Evolutionary conservation across 2,888 invertebrate genomes (phyloP).

Genomic region (Mesorhabditis spiculigera): DNA sequence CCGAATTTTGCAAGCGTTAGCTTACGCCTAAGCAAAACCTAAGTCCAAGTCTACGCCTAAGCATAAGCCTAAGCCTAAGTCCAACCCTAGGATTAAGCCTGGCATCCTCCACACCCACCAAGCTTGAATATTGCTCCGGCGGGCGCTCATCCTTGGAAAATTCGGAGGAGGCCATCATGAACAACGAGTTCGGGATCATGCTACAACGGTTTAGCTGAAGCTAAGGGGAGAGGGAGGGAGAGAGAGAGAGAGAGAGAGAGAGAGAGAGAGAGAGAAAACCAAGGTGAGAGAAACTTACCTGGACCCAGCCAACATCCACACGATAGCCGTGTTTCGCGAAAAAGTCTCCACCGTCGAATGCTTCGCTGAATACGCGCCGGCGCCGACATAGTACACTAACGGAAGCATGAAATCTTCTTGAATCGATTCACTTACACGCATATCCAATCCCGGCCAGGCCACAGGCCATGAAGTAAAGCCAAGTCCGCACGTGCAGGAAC

Average conservation of each 20-base stretch:
- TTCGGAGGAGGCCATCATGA: not conserved
- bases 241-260: too few species aligned
- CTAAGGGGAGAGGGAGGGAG: not conserved
- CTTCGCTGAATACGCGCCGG: slow-evolving; percentile 3
- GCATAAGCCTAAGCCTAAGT: too few species aligned
- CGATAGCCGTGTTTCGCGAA: slow-evolving; percentile 6
- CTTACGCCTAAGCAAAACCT: too few species aligned
- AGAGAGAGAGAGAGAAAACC: too few species aligned
- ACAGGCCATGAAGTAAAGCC: not conserved
- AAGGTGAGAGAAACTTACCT: not conserved
- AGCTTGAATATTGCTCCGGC: too few species aligned
- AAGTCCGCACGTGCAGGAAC: not conserved
- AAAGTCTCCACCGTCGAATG: not conserved
- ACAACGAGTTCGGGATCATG: not conserved
- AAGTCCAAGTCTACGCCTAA: too few species aligned
- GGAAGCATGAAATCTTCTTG: not conserved
- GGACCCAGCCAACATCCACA: not conserved
- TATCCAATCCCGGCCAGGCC: not conserved
- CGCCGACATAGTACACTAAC: slow-evolving; percentile 1
- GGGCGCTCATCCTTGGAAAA: not conserved
- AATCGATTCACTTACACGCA: not conserved
- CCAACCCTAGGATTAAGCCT: too few species aligned
- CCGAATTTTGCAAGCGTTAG: too few species aligned
- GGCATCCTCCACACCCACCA: too few species aligned
- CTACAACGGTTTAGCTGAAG: not conserved